phyloP scores from a whole-genome alignment of 23 tunicate species.

The Ascidia mentula region DNA sequence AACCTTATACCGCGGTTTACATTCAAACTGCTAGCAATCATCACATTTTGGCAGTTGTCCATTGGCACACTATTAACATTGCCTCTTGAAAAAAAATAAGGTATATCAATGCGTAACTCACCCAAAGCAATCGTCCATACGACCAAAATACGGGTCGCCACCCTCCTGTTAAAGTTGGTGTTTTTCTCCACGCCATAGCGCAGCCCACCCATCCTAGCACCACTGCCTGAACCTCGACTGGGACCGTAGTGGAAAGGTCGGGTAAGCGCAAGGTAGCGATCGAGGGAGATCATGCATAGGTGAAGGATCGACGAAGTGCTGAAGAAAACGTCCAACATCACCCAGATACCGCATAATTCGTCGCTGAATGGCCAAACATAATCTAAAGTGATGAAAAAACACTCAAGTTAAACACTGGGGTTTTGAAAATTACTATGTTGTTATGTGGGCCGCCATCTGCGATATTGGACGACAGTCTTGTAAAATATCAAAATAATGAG shows the following conservation, averaged over 20 bases:
- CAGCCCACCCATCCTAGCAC: background rate
- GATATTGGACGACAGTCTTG: too few species aligned
- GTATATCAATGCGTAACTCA: too few species aligned
- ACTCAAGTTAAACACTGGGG: too few species aligned
- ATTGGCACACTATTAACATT: background rate
- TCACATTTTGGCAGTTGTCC: background rate
- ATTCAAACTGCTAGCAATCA: background rate
- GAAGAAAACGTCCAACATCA: constrained; percentile 91
- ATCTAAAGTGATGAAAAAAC: constrained; percentile 57
- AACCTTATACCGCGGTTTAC: background rate
- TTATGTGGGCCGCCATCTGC: too few species aligned
- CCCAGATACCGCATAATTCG: constrained; percentile 69
- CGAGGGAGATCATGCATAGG: constrained; percentile 81
- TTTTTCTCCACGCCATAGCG: background rate
- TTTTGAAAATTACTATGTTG: too few species aligned
- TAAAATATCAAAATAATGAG: too few species aligned
- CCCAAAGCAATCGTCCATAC: constrained; percentile 61
- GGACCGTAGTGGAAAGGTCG: constrained; percentile 50
- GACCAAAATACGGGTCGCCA: constrained; percentile 24
- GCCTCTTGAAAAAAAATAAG: too few species aligned
- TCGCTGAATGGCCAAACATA: constrained; percentile 83
- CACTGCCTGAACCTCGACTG: background rate
- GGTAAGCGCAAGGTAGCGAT: constrained; percentile 77
- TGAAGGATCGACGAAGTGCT: constrained; percentile 87
- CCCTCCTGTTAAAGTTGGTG: background rate